Conservation (phyloP, 2,113 vertebrate genomes). For the Hippocampus zosterae region DNA sequence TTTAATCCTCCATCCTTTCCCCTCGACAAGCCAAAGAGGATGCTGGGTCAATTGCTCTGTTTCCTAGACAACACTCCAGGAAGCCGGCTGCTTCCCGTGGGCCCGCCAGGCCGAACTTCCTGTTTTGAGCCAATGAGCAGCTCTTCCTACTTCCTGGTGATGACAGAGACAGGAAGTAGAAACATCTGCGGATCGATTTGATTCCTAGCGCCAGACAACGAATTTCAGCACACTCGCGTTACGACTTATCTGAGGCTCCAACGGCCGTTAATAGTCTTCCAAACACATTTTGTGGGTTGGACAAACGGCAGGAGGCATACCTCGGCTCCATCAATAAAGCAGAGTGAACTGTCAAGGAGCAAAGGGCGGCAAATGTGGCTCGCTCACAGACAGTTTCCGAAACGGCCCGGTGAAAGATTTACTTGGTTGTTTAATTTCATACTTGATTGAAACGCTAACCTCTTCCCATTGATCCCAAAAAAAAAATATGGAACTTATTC, state of each 20-base stretch:
- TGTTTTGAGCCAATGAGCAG: conserved; percentile 54
- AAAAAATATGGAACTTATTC: too few species aligned
- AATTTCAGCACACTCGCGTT: background rate
- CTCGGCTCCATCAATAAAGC: too few species aligned
- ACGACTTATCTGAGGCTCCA: background rate
- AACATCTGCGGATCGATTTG: conserved; percentile 26
- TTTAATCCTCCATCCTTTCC: background rate
- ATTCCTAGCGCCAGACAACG: background rate
- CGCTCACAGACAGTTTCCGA: too few species aligned
- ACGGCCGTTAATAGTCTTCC: too few species aligned
- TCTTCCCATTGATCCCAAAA: too few species aligned
- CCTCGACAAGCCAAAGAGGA: conserved; percentile 11
- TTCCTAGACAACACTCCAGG: conserved; percentile 49
- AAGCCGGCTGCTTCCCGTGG: conserved; percentile 65
- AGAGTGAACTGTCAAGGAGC: too few species aligned
- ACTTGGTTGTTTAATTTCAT: too few species aligned
- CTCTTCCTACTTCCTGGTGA: conserved; percentile 46
- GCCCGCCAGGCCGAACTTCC: conserved; percentile 58
- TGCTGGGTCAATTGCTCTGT: conserved; percentile 41
- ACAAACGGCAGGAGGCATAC: too few species aligned
- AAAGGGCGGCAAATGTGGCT: too few species aligned
- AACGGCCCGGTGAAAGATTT: too few species aligned
- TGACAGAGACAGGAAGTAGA: conserved; percentile 50
- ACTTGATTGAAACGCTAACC: too few species aligned
- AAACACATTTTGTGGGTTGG: too few species aligned